Conservation (phyloP, 2,797 vertebrate species). For the Catharus ustulatus region DNA sequence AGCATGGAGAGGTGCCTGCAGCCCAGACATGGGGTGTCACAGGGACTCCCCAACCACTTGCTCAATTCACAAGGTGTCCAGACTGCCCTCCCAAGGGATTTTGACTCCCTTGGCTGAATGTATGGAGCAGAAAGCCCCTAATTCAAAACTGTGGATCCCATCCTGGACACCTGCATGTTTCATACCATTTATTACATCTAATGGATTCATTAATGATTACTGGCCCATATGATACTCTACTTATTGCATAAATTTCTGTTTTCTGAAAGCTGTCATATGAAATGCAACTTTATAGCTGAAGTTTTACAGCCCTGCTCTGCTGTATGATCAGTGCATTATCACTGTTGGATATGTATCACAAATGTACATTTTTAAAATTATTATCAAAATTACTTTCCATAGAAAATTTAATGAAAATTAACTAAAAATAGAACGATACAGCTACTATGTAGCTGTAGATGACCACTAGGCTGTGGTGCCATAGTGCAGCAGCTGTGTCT, state of each 20-base stretch:
- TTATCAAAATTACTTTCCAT: neutral
- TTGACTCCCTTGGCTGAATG: neutral
- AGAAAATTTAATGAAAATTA: neutral
- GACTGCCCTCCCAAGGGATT: neutral
- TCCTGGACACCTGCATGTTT: neutral
- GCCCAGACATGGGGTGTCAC: neutral
- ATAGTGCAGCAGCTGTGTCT: neutral
- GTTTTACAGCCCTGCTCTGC: neutral
- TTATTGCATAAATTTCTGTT: slow-evolving; percentile 11
- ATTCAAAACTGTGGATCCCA: neutral
- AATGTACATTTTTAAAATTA: neutral
- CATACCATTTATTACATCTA: neutral
- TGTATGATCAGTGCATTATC: neutral
- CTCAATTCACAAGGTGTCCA: neutral
- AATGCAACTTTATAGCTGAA: neutral
- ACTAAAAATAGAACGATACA: neutral
- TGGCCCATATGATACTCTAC: neutral
- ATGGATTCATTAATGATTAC: neutral
- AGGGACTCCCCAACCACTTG: neutral
- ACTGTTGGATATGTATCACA: neutral
- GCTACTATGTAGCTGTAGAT: neutral
- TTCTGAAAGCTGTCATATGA: slow-evolving; percentile 41
- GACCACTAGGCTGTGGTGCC: neutral
- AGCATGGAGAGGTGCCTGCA: neutral
- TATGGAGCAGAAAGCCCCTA: neutral